Evolutionary conservation across 2,113 vertebrate genomes (phyloP).

Genomic region (Chionis minor): DNA sequence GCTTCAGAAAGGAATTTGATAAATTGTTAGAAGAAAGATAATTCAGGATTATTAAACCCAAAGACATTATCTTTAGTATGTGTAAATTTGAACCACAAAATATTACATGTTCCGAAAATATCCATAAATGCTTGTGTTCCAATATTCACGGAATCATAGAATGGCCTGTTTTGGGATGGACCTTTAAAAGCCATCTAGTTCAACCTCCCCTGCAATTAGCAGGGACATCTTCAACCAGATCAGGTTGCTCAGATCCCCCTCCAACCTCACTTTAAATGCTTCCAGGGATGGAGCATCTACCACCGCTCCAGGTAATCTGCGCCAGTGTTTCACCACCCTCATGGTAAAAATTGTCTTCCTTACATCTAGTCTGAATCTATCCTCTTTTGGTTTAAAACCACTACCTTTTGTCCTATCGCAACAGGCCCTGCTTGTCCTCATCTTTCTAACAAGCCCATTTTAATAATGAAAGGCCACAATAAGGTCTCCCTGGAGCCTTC

Average conservation of each 20-base stretch:
- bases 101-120: neutral
- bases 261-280: neutral
- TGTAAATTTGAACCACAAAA: neutral
- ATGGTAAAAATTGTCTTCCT: neutral
- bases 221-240: neutral
- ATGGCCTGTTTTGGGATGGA: neutral
- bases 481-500: neutral
- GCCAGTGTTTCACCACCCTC: neutral
- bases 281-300: too few relatives aligned
- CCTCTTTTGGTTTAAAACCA: neutral
- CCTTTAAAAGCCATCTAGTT: neutral
- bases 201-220: neutral
- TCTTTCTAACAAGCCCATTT: neutral
- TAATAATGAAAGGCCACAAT: rapidly evolving
- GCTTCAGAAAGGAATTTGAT: neutral
- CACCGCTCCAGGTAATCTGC: neutral
- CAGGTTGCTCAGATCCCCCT: rapidly evolving
- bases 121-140: neutral
- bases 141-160: neutral
- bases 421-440: rapidly evolving
- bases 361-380: neutral
- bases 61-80: neutral
- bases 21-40: neutral
- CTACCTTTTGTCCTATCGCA: neutral
- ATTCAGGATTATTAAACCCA: neutral